phyloP scores from a whole-genome alignment of 2,888 invertebrate genomes.

The Volucella bombylans region DNA sequence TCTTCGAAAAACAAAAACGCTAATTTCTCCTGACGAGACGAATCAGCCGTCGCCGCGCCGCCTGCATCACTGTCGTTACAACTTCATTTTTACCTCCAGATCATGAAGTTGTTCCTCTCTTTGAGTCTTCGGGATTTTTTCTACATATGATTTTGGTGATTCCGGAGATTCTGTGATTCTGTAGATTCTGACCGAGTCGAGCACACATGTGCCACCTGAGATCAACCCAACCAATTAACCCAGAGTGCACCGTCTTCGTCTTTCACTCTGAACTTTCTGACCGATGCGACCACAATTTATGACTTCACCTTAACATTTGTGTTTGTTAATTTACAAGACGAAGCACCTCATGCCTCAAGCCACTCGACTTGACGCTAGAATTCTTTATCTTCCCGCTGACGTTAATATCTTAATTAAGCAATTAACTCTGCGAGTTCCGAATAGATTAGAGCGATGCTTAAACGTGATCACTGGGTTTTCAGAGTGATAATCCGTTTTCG shows the following conservation, averaged over 20 bases:
- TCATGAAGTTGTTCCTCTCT: conserved; percentile 6
- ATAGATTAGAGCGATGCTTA: conserved; percentile 31
- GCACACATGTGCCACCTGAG: conserved; percentile 31
- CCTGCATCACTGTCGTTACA: background rate
- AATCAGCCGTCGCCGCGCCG: conserved; percentile 9
- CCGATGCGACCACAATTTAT: conserved; percentile 34
- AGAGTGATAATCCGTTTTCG: conserved; percentile 8
- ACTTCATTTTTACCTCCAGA: background rate
- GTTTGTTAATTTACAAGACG: conserved; percentile 47
- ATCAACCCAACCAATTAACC: conserved; percentile 42
- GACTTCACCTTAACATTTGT: conserved; percentile 15
- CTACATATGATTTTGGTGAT: background rate
- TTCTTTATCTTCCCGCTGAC: conserved; percentile 37
- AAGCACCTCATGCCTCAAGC: conserved; percentile 2
- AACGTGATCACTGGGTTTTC: conserved; percentile 44
- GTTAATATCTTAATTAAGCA: conserved; percentile 58
- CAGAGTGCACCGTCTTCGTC: conserved; percentile 16
- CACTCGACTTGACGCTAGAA: conserved; percentile 5
- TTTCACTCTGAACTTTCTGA: background rate
- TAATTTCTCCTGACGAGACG: conserved; percentile 17
- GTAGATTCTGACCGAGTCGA: background rate
- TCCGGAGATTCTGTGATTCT: background rate
- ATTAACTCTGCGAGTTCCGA: conserved; percentile 8
- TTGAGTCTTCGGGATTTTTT: background rate
- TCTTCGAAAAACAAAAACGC: conserved; percentile 37